Percentiles rank a stretch among this genome's conserved stretches.
These are phyloP conservation scores for Deroplatys truncata DNA, from an alignment of 2,888 invertebrate genomes.

Conservation along the genomic window DNA sequence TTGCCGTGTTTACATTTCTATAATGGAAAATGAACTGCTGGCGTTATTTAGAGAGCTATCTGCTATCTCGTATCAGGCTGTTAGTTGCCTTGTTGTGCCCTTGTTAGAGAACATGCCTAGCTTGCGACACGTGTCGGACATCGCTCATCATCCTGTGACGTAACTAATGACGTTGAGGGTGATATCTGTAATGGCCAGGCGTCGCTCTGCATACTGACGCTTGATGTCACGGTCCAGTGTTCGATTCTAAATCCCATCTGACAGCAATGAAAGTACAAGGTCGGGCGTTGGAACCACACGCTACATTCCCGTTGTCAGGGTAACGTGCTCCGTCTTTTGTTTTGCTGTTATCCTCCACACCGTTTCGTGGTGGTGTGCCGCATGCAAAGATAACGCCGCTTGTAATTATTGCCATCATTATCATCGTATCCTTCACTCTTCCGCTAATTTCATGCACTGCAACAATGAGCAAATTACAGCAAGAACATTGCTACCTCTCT, in stretches of 20 bases:
- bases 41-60: too few species aligned
- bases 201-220: not conserved
- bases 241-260: not conserved
- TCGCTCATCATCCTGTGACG: not conserved
- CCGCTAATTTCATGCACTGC: not conserved
- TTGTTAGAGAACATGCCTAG: not conserved
- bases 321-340: not conserved
- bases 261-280: not conserved
- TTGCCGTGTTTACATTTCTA: too few species aligned
- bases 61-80: not conserved
- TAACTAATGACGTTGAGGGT: not conserved
- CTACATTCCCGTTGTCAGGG: not conserved
- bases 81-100: not conserved
- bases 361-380: not conserved
- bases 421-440: not conserved
- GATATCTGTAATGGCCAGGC: not conserved
- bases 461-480: not conserved
- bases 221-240: not conserved
- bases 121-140: not conserved
- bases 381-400: not conserved
- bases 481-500: not conserved
- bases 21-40: too few species aligned
- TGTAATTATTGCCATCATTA: not conserved
- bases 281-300: not conserved
- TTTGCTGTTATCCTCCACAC: not conserved